Conservation (phyloP, 2,888 invertebrate genomes). For the Orthosia gracilis region DNA sequence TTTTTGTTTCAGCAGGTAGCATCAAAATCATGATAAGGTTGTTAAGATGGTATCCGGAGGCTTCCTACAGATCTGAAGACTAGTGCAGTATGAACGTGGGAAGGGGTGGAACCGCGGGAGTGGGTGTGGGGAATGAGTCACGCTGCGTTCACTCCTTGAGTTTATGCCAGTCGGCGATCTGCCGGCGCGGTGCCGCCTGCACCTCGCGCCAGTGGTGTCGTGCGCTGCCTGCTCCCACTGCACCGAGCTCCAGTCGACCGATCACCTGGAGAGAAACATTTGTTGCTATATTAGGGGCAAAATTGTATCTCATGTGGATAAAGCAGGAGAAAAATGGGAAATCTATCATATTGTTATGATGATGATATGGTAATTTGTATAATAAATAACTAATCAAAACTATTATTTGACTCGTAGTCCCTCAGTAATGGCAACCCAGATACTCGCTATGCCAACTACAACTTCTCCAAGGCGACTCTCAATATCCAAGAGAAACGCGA, state of each 20-base stretch:
- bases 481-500: no score
- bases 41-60: not conserved
- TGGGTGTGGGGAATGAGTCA: not conserved
- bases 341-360: no score
- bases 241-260: slow-evolving; percentile 98
- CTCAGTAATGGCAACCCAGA: no score
- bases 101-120: slow-evolving; percentile 7
- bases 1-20: not conserved
- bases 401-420: no score
- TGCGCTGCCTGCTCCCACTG: slow-evolving; percentile 95
- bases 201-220: slow-evolving; percentile 99
- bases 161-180: slow-evolving; percentile 99
- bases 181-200: slow-evolving; percentile 98
- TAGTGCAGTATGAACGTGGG: slow-evolving; percentile 48
- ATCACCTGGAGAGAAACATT: slow-evolving; percentile 93
- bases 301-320: not conserved
- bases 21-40: not conserved
- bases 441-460: no score
- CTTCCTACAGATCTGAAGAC: slow-evolving; percentile 12
- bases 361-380: no score
- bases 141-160: slow-evolving; percentile 95
- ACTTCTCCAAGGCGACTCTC: no score
- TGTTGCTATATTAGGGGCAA: not conserved
- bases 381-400: no score
- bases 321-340: no score